A percentile compares a stretch with the other conserved stretches of the same genome.
Evolutionary conservation across 2,888 invertebrate species (phyloP).

Genomic region (Camptogramma bilineatum): DNA sequence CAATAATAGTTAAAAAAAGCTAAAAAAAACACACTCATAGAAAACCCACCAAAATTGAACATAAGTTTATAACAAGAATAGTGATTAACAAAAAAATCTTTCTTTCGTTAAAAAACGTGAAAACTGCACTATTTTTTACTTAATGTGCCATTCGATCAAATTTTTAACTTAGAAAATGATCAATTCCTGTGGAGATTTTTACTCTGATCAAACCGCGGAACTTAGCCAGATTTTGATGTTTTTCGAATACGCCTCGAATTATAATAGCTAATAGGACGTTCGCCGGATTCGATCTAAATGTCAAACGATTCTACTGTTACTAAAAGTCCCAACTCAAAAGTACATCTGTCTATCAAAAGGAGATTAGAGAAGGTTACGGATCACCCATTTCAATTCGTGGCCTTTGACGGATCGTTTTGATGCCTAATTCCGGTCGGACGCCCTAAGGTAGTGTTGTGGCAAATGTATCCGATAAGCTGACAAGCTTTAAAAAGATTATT

Average conservation of each 20-base stretch:
- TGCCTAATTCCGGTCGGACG: conserved; percentile 12
- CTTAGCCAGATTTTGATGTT: not conserved
- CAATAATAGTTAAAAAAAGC: too few relatives aligned
- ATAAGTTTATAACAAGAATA: too few relatives aligned
- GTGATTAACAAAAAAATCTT: too few relatives aligned
- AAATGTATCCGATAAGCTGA: not conserved
- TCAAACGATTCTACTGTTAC: conserved; percentile 7
- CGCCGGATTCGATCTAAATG: conserved; percentile 1
- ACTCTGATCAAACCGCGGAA: not conserved
- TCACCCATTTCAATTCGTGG: conserved; percentile 21
- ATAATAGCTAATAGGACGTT: not conserved
- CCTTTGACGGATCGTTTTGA: conserved; percentile 19
- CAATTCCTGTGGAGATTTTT: too few relatives aligned
- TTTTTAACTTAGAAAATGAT: too few relatives aligned
- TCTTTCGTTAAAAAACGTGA: too few relatives aligned
- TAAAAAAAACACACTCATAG: too few relatives aligned
- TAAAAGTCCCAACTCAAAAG: conserved; percentile 5
- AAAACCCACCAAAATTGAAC: too few relatives aligned
- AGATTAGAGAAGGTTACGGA: conserved; percentile 24
- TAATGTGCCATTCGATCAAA: too few relatives aligned
- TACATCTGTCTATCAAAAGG: conserved; percentile 8
- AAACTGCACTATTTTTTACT: too few relatives aligned
- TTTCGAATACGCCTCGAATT: not conserved
- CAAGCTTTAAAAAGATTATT: not conserved
- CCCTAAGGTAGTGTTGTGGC: conserved; percentile 1